A percentile compares a stretch with the other conserved stretches of the same genome.
phyloP scores from a whole-genome alignment of 2,113 vertebrate genomes.

The Clarias magur region DNA sequence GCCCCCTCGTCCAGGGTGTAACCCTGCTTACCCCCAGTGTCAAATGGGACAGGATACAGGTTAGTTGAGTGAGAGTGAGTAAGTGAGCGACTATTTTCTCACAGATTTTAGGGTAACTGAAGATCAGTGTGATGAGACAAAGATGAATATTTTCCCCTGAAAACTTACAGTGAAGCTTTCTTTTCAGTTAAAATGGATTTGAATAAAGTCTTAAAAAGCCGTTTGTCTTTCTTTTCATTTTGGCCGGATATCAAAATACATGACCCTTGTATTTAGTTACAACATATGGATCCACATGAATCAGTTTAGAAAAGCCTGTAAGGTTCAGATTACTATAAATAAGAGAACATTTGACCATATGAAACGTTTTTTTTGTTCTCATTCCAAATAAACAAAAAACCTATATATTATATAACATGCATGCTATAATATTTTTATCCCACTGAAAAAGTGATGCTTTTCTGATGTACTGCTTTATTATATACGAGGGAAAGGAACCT shows the following conservation, averaged over 20 bases:
- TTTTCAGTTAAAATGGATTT: background rate
- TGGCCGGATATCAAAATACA: background rate
- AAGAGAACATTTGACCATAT: background rate
- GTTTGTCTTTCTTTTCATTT: background rate
- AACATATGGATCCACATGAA: background rate
- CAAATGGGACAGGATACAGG: no score
- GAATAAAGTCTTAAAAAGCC: background rate
- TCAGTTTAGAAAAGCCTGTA: background rate
- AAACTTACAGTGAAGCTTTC: background rate
- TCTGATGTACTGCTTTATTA: constrained; percentile 33
- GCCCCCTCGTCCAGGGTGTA: no score
- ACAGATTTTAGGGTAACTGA: no score
- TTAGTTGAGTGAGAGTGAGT: background rate
- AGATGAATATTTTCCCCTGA: background rate
- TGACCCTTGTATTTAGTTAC: background rate
- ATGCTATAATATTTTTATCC: constrained; percentile 28
- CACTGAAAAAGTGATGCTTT: constrained; percentile 16
- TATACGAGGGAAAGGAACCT: constrained; percentile 29
- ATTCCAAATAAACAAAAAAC: background rate
- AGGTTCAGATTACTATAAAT: background rate
- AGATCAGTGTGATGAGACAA: background rate
- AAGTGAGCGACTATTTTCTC: background rate
- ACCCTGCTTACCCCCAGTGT: no score
- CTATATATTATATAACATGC: constrained; percentile 28
- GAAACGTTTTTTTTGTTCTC: background rate